These are phyloP conservation scores for Nansenia antarctica DNA, from an alignment of 2,113 vertebrate genomes.

Conservation along the genomic window DNA sequence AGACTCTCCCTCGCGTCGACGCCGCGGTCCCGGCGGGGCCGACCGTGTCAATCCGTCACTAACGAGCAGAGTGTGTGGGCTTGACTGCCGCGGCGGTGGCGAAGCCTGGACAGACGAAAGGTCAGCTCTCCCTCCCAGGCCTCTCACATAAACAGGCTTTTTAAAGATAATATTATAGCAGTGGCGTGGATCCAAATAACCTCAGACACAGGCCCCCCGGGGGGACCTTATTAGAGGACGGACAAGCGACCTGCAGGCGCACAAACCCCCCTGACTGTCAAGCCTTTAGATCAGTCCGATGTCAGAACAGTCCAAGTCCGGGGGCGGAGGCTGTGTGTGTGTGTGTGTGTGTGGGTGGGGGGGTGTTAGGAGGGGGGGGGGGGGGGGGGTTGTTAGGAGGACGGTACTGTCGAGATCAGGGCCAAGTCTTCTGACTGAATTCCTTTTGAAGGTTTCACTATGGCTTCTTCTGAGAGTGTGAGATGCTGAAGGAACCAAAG, in stretches of 20 bases:
- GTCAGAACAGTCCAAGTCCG: background rate
- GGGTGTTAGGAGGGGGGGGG: background rate
- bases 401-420: background rate
- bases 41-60: slow-evolving; percentile 16
- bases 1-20: background rate
- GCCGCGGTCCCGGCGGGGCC: no score
- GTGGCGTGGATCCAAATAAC: background rate
- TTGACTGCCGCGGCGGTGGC: background rate
- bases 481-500: background rate
- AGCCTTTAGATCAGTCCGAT: background rate
- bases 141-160: slow-evolving; percentile 24
- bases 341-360: background rate
- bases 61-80: background rate
- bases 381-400: background rate
- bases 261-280: background rate
- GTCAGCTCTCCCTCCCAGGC: slow-evolving; percentile 15
- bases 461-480: background rate
- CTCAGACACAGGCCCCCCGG: background rate
- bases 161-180: slow-evolving; percentile 20
- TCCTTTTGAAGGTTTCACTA: background rate
- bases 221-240: slow-evolving; percentile 11
- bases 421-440: background rate
- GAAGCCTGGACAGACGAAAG: slow-evolving; percentile 12
- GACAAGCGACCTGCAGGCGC: background rate
- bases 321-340: background rate